Percentiles rank a stretch among this genome's conserved stretches.
Evolutionary conservation across 2,797 vertebrate genomes (phyloP).

Genomic region (Acridotheres tristis): DNA sequence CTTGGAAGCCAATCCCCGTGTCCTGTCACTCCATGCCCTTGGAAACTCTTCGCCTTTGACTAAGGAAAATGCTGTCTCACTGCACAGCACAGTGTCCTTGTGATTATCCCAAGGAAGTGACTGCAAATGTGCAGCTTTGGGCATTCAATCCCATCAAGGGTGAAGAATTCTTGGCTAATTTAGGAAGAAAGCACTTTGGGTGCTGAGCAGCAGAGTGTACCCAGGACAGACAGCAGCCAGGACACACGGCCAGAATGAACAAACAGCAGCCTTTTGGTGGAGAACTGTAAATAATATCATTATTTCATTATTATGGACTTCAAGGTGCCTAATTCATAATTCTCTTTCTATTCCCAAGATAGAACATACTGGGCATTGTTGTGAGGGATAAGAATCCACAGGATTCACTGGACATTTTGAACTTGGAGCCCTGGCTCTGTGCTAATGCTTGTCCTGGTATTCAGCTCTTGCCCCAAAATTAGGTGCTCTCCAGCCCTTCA

Average conservation of each 20-base stretch:
- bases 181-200: constrained; percentile 11
- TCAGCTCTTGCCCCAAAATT: background rate
- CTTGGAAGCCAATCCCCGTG: background rate
- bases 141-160: background rate
- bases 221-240: background rate
- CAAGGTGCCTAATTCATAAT: background rate
- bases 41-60: background rate
- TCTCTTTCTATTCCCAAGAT: background rate
- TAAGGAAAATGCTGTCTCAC: background rate
- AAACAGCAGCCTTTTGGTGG: constrained; percentile 12
- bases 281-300: background rate
- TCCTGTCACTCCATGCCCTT: background rate
- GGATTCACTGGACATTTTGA: background rate
- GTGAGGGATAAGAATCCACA: background rate
- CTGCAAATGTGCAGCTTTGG: background rate
- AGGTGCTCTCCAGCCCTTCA: background rate
- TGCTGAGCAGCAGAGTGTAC: background rate
- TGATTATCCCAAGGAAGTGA: background rate
- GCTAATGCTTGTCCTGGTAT: background rate
- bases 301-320: background rate
- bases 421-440: constrained; percentile 1
- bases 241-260: constrained; percentile 28
- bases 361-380: background rate
- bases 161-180: constrained; percentile 24
- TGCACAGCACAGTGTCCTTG: background rate